phyloP scores from a whole-genome alignment of 2,113 vertebrate genomes.

The Cyprinodon brontotheroides region DNA sequence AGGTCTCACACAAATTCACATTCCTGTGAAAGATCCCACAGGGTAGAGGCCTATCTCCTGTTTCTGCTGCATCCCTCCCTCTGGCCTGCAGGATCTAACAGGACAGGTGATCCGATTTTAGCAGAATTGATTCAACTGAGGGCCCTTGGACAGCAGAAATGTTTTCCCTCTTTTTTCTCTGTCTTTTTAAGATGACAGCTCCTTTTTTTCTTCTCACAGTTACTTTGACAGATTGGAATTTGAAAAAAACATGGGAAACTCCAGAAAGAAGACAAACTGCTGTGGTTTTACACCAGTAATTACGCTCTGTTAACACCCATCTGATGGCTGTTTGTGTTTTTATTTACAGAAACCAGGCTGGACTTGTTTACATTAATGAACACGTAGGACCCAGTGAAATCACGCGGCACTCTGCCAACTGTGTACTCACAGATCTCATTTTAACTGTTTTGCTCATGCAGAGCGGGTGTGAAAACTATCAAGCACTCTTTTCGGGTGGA shows the following conservation, averaged over 20 bases:
- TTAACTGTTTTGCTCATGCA: not conserved
- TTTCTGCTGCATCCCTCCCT: slow-evolving; percentile 47
- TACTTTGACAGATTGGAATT: slow-evolving; percentile 61
- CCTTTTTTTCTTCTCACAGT: slow-evolving; percentile 57
- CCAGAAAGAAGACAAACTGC: slow-evolving; percentile 61
- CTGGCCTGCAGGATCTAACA: slow-evolving; percentile 46
- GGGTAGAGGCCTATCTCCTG: slow-evolving; percentile 64
- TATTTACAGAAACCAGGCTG: slow-evolving; percentile 52
- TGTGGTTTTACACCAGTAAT: slow-evolving; percentile 65
- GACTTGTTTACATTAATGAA: slow-evolving; percentile 30
- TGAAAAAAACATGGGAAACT: slow-evolving; percentile 70
- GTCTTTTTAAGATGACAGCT: slow-evolving; percentile 27
- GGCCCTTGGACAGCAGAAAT: slow-evolving; percentile 11
- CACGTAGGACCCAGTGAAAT: slow-evolving; percentile 1
- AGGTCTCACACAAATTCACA: slow-evolving; percentile 58
- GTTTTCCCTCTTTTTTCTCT: not conserved
- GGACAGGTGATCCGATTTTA: slow-evolving; percentile 58
- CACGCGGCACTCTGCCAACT: not conserved
- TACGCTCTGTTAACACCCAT: slow-evolving; percentile 66
- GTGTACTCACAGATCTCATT: slow-evolving; percentile 9
- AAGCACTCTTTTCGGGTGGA: slow-evolving; percentile 31
- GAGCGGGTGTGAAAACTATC: slow-evolving; percentile 27
- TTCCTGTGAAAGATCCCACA: slow-evolving; percentile 68
- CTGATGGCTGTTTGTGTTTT: slow-evolving; percentile 52
- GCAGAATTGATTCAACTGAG: slow-evolving; percentile 41